Conservation (phyloP, 2,797 vertebrate genomes). For the Sebastes vulpes region DNA sequence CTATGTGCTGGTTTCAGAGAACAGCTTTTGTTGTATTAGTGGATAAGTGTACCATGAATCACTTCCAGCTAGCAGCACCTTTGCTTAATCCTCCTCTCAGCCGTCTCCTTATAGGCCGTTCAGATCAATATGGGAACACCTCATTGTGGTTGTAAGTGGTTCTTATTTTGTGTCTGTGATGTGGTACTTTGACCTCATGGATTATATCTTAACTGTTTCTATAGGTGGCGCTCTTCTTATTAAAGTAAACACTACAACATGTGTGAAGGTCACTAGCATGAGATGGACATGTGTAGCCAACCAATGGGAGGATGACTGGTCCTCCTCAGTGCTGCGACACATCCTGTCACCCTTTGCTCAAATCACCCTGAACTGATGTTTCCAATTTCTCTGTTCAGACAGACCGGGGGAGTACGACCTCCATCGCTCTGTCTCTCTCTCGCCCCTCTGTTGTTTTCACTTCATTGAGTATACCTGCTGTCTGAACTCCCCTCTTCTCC, state of each 20-base stretch:
- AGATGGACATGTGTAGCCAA: neutral
- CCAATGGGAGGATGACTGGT: neutral
- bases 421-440: neutral
- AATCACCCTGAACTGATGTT: constrained; percentile 63
- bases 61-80: constrained; percentile 2
- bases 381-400: constrained; percentile 10
- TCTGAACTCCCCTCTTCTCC: neutral
- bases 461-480: neutral
- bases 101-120: neutral
- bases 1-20: constrained; percentile 18
- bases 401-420: neutral
- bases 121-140: neutral
- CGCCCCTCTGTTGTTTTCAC: neutral
- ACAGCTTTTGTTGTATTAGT: constrained; percentile 13
- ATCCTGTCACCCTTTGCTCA: constrained; percentile 28
- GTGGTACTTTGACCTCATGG: neutral
- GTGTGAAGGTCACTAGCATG: constrained; percentile 11
- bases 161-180: neutral
- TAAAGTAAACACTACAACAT: neutral
- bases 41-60: constrained; percentile 17
- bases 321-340: neutral
- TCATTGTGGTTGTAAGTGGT: neutral
- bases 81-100: neutral
- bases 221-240: neutral
- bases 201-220: neutral